Conservation (phyloP, 2,113 vertebrate genomes). For the Calidris pygmaea region DNA sequence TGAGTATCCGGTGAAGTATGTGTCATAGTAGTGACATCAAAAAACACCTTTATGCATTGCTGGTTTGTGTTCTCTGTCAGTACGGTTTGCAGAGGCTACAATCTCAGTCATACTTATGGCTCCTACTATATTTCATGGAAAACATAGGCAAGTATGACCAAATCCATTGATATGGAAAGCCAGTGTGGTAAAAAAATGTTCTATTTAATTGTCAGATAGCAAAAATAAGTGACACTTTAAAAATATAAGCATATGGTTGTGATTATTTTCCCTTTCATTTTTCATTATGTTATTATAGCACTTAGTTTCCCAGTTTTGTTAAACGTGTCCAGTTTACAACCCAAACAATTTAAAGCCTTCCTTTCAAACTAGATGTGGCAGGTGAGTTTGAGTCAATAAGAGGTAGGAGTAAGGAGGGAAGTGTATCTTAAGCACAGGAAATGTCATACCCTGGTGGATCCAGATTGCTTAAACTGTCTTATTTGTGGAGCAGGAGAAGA, state of each 20-base stretch:
- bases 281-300: neutral
- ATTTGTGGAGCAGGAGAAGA: neutral
- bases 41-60: neutral
- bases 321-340: neutral
- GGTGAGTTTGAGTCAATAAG: neutral
- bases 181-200: neutral
- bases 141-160: neutral
- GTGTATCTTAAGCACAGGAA: neutral
- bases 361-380: neutral
- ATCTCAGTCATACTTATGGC: neutral
- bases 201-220: neutral
- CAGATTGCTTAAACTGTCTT: neutral
- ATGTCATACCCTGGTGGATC: neutral
- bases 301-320: neutral
- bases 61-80: neutral
- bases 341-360: neutral
- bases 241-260: neutral
- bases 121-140: neutral
- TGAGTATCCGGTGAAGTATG: neutral
- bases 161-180: neutral
- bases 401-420: neutral
- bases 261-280: neutral
- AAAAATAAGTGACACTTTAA: neutral
- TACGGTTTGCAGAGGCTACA: neutral
- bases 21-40: neutral